These are phyloP conservation scores for Megaceryle alcyon DNA, from an alignment of 2,797 vertebrate species.

Conservation along the genomic window DNA sequence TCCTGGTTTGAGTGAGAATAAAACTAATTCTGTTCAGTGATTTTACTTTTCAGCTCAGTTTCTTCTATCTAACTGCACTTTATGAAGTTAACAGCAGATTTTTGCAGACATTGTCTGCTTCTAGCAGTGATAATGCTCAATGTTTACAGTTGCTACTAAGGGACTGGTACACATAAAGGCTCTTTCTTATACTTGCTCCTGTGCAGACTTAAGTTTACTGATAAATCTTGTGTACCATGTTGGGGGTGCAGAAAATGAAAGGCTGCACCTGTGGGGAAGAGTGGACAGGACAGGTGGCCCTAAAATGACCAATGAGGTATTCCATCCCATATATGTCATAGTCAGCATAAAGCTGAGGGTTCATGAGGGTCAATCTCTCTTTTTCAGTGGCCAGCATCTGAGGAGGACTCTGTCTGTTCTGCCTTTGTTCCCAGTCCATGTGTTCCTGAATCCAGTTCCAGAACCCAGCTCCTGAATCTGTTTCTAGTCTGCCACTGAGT, in stretches of 20 bases:
- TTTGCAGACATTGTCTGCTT: background rate
- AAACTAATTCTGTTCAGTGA: background rate
- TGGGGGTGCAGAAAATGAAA: background rate
- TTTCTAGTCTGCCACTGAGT: too few species aligned
- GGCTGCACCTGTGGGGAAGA: too few species aligned
- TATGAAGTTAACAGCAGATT: background rate
- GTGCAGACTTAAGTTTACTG: background rate
- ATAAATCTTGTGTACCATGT: background rate
- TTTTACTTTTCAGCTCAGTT: background rate
- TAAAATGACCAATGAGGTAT: too few species aligned
- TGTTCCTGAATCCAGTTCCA: too few species aligned
- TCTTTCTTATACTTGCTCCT: background rate
- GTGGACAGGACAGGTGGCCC: too few species aligned
- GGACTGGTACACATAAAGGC: background rate
- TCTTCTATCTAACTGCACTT: background rate
- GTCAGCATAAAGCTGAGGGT: background rate
- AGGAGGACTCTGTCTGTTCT: background rate
- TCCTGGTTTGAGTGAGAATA: background rate
- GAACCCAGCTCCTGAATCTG: too few species aligned
- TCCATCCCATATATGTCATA: background rate
- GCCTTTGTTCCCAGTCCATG: background rate
- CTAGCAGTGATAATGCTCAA: background rate
- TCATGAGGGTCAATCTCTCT: background rate
- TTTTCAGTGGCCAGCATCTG: background rate
- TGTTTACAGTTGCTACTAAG: background rate